A percentile compares a stretch with the other conserved stretches of the same genome.
Conservation (phyloP, 2,113 vertebrate genomes). For the Rhynchomys soricoides region DNA sequence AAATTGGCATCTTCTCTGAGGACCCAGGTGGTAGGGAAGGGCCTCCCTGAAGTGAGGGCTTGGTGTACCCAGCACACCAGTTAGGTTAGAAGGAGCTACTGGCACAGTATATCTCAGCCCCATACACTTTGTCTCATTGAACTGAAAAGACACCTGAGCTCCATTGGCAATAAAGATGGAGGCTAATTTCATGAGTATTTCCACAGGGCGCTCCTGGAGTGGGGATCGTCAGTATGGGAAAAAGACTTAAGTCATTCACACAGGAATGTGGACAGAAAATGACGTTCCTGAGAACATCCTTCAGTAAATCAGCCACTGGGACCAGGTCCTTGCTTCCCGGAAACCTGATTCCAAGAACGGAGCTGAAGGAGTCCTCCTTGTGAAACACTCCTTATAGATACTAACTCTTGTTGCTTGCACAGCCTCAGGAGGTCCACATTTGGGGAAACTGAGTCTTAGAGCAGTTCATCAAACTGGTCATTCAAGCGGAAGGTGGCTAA, state of each 20-base stretch:
- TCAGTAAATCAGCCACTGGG: not conserved
- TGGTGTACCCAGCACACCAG: not conserved
- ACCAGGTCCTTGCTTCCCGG: conserved; percentile 2
- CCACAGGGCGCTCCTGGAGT: not conserved
- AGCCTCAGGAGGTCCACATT: not conserved
- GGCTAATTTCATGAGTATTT: not conserved
- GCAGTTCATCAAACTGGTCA: not conserved
- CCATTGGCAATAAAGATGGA: not conserved
- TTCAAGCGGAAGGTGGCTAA: not conserved
- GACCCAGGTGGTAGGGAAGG: not conserved
- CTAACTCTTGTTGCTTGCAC: not conserved
- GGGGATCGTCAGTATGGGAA: not conserved
- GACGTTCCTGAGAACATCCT: not conserved
- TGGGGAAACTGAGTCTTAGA: conserved; percentile 20
- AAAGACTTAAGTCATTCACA: not conserved
- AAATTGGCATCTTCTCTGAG: not conserved
- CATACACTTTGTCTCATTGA: not conserved
- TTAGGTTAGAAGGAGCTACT: not conserved
- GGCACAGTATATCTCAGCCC: not conserved
- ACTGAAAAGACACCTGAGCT: not conserved
- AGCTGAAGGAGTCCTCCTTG: conserved; percentile 11
- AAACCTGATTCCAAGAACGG: conserved; percentile 7
- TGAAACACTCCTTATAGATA: not conserved
- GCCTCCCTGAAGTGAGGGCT: not conserved
- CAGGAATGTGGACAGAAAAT: not conserved